Percentiles rank a stretch among this genome's conserved stretches.
phyloP scores from a whole-genome alignment of 2,888 invertebrate species.

The Poecilus cupreus region DNA sequence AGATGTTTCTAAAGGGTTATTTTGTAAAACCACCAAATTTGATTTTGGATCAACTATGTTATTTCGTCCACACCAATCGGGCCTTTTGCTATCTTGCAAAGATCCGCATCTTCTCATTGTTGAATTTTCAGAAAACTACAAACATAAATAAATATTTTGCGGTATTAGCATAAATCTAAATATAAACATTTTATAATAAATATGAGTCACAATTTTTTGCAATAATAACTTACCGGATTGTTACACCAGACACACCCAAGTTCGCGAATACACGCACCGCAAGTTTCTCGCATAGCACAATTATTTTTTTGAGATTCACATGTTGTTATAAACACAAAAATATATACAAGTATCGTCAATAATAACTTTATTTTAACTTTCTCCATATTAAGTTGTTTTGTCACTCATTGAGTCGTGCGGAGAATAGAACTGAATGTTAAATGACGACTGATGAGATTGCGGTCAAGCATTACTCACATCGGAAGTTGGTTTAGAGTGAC shows the following conservation, averaged over 20 bases:
- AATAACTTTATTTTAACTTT: background rate
- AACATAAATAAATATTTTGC: background rate
- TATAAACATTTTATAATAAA: background rate
- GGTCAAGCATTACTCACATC: background rate
- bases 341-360: background rate
- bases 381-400: background rate
- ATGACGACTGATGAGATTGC: background rate
- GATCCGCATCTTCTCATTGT: background rate
- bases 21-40: conserved; percentile 61
- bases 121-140: conserved; percentile 29
- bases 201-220: conserved; percentile 2
- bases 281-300: conserved; percentile 71
- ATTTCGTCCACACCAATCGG: conserved; percentile 58
- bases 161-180: background rate
- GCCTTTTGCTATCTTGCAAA: background rate
- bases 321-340: background rate
- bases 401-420: background rate
- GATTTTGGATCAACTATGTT: conserved; percentile 64
- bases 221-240: conserved; percentile 61
- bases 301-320: conserved; percentile 43
- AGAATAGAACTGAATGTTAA: conserved; percentile 7
- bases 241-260: conserved; percentile 74
- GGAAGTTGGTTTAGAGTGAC: background rate
- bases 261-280: conserved; percentile 73
- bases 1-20: conserved; percentile 63